Evolutionary conservation across 1,140 invertebrate genomes (phyloP).

Genomic region (Rhynchophorus ferrugineus): DNA sequence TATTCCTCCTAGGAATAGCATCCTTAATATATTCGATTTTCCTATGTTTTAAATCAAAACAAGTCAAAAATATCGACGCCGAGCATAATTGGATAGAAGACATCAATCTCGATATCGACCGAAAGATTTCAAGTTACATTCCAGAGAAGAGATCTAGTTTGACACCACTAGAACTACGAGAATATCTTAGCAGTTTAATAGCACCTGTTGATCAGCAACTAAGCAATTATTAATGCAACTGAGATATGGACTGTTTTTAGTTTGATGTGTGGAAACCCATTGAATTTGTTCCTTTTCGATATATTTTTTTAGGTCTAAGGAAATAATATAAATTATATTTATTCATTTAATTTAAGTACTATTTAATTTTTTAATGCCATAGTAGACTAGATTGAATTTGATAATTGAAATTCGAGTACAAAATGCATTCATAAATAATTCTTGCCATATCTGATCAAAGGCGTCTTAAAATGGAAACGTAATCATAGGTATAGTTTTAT

Average conservation of each 20-base stretch:
- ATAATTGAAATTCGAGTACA: too few relatives aligned
- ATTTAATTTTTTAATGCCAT: neutral
- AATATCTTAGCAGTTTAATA: slow-evolving; percentile 35
- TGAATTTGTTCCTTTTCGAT: too few relatives aligned
- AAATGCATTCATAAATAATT: neutral
- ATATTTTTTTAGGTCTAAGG: too few relatives aligned
- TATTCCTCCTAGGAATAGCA: slow-evolving; percentile 48
- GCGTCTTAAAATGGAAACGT: neutral
- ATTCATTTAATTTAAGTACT: too few relatives aligned
- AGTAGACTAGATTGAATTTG: neutral
- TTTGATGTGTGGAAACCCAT: too few relatives aligned
- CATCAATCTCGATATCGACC: slow-evolving; percentile 27
- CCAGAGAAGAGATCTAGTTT: slow-evolving; percentile 27
- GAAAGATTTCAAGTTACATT: slow-evolving; percentile 29
- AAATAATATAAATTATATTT: too few relatives aligned
- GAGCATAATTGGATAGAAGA: slow-evolving; percentile 30
- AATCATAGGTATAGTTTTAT: too few relatives aligned
- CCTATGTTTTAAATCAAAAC: slow-evolving; percentile 22
- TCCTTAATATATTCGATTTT: slow-evolving; percentile 43
- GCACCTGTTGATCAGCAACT: slow-evolving; percentile 30
- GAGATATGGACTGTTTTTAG: neutral
- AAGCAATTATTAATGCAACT: neutral
- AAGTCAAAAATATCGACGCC: slow-evolving; percentile 1
- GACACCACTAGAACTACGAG: slow-evolving; percentile 33
- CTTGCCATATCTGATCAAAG: neutral